Evolutionary conservation across 2,888 invertebrate genomes (phyloP).

Genomic region (Syrista parreyssii): DNA sequence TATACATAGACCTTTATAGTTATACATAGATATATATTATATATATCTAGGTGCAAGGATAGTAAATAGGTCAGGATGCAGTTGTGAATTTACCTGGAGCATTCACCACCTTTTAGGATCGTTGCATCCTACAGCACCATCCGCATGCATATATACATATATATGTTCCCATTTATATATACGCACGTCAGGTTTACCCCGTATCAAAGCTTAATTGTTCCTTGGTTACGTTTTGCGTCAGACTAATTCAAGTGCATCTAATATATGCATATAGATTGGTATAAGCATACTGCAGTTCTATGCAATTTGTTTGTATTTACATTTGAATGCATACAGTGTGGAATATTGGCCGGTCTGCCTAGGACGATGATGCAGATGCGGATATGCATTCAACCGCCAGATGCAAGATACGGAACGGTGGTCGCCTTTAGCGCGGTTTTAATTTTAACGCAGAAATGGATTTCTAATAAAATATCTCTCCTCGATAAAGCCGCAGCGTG

Average conservation of each 20-base stretch:
- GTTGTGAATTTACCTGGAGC: not conserved
- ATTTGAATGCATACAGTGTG: not conserved
- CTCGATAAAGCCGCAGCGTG: not conserved
- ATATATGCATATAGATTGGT: not conserved
- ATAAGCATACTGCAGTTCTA: not conserved
- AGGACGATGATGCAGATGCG: not conserved
- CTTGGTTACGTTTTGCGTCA: not conserved
- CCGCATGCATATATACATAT: not conserved
- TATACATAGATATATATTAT: not conserved
- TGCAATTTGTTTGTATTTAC: not conserved
- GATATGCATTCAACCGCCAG: not conserved
- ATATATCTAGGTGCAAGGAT: not conserved
- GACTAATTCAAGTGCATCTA: not conserved
- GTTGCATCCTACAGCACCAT: not conserved
- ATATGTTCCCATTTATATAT: not conserved
- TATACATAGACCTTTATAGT: not conserved
- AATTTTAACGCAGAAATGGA: conserved; percentile 32
- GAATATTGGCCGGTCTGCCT: not conserved
- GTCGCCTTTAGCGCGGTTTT: conserved; percentile 23
- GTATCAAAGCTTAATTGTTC: not conserved
- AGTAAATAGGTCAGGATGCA: not conserved
- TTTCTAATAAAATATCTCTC: conserved; percentile 26
- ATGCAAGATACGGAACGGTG: not conserved
- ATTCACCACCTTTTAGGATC: not conserved
- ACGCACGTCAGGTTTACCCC: not conserved